phyloP scores from a whole-genome alignment of 2,113 vertebrate species.

The Orthochromis indermauri region DNA sequence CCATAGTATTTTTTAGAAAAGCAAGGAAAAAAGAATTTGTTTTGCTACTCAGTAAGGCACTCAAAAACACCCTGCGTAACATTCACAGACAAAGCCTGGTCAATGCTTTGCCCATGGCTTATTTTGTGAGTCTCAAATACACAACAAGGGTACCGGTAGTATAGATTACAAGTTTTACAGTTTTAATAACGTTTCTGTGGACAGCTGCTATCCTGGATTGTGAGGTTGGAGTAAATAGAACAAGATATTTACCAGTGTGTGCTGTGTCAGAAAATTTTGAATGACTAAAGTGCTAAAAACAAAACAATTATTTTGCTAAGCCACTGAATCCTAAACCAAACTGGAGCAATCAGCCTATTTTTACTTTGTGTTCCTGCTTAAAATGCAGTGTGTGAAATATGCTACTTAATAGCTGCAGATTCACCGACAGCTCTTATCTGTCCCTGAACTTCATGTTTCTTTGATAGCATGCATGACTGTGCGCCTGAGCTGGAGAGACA shows the following conservation, averaged over 20 bases:
- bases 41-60: background rate
- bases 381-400: conserved; percentile 43
- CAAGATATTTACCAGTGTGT: background rate
- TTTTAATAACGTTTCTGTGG: background rate
- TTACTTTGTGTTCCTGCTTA: conserved; percentile 24
- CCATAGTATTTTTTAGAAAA: background rate
- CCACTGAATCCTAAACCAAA: background rate
- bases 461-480: background rate
- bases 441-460: background rate
- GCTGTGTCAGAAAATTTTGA: background rate
- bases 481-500: background rate
- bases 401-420: background rate
- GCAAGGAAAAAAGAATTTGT: background rate
- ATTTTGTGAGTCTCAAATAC: background rate
- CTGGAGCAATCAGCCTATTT: background rate
- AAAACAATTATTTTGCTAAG: background rate
- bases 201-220: background rate
- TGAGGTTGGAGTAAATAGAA: background rate
- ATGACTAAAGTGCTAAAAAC: background rate
- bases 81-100: background rate
- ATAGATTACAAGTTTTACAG: background rate
- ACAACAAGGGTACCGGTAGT: background rate
- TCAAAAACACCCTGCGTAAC: background rate
- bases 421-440: background rate
- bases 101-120: background rate